Base-by-base conservation (phyloP, 2,797 vertebrate genomes). In the Oophaga sylvatica region DNA sequence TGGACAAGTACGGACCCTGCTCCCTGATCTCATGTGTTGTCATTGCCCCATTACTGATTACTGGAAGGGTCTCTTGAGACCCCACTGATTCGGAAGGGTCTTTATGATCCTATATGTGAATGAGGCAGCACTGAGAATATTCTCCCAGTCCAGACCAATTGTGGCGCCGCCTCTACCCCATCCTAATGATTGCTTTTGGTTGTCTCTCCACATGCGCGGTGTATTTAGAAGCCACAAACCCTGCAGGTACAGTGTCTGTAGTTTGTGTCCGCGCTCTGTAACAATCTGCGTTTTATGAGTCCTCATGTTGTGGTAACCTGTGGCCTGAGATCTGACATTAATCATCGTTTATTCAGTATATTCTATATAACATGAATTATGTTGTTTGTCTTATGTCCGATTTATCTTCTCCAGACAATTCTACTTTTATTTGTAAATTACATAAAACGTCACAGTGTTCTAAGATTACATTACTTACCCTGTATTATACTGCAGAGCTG, bases 1-100 rank as follows among this genome's bases (percentile, higher is more conserved):
- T 99, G 94, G 98, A 99, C 96, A 99, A 99, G 98, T 99, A 99
- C 8, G 96, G 70, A n/a, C 1, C 48, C 19, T 1, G 26, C 16
- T 26, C 63, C 31, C 31, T 11, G 8, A 71, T 60, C 45, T 20
- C 57, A 56, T 4, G 16, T 84, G 19, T 82, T 48, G 12, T 57
- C 26, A 68, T 67, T 48, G 16, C 65, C 12, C 12, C 8, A 0
- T 53, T 17, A 35, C 13, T 45, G 59, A 12, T n/a, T 12, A 65
- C 22, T 45, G 2, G 11, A 62, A 19, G 22, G 22, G 63, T 65
- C 9, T 53, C 48, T 8, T 8, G 48, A 9, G 48, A 53, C 48
- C 48, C 48, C 48, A 7, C 48, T 53, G 48, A 53, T 7, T 53
- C 1, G 6, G 48, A 53, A 53, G 48, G 48, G 48, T 53, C 48